phyloP scores from a whole-genome alignment of 2,113 vertebrate genomes.

The Caloenas nicobarica region DNA sequence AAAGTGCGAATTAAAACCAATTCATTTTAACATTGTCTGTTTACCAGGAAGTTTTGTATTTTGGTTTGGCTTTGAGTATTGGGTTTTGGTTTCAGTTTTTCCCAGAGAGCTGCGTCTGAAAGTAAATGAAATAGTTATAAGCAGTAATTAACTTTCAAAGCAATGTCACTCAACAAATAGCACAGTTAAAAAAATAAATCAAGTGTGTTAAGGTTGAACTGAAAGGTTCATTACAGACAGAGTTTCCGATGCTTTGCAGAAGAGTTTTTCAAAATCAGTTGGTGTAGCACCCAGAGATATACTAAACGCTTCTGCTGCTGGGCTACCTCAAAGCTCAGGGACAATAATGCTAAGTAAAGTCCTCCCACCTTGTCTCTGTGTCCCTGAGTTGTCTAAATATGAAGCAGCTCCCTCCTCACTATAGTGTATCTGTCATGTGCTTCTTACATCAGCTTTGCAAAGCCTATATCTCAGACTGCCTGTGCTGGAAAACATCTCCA shows the following conservation, averaged over 20 bases:
- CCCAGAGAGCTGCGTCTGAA: not conserved
- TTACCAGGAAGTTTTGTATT: not conserved
- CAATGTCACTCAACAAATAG: not conserved
- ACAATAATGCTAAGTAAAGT: not conserved
- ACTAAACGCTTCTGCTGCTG: not conserved
- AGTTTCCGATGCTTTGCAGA: not conserved
- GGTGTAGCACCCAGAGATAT: not conserved
- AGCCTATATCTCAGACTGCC: not conserved
- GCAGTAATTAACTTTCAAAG: not conserved
- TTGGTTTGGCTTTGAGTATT: not conserved
- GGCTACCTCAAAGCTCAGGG: not conserved
- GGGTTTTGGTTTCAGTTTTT: not conserved
- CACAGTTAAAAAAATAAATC: not conserved
- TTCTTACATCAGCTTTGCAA: not conserved
- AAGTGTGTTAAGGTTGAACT: not conserved
- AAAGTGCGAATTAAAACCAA: not conserved
- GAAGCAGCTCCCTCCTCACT: not conserved
- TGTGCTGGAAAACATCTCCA: not conserved
- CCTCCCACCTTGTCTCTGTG: not conserved
- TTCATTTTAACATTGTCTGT: not conserved
- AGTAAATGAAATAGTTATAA: not conserved
- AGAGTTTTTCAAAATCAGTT: not conserved
- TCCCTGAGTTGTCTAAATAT: not conserved
- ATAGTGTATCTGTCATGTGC: fast-evolving
- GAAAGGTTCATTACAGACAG: not conserved